Evolutionary conservation across 2,888 invertebrate species (phyloP).

Genomic region (Ephialtes manifestator): DNA sequence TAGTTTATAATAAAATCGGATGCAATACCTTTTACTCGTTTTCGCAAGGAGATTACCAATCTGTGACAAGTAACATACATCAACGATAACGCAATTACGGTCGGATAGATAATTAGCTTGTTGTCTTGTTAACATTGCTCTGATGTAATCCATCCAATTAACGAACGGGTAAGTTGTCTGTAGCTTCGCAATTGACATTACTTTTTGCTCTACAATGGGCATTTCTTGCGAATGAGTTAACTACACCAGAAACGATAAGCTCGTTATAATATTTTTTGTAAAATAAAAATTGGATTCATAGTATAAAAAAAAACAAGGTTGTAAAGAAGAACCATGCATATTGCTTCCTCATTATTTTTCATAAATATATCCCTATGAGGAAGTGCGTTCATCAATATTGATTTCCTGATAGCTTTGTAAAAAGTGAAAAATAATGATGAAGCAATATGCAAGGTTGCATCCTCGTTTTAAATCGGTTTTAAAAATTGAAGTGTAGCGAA

Average conservation of each 20-base stretch:
- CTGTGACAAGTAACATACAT: conserved; percentile 63
- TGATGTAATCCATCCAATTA: conserved; percentile 72
- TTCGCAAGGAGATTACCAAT: conserved; percentile 63
- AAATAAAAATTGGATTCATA: not conserved
- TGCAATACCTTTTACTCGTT: conserved; percentile 64
- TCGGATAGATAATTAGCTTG: conserved; percentile 71
- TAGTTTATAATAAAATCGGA: not conserved
- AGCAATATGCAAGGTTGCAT: too few relatives aligned
- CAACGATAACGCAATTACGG: conserved; percentile 69
- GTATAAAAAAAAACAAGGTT: too few relatives aligned
- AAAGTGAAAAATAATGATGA: too few relatives aligned
- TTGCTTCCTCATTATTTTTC: not conserved
- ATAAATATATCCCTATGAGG: too few relatives aligned
- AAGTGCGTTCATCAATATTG: too few relatives aligned
- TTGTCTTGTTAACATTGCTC: conserved; percentile 66
- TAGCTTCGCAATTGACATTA: conserved; percentile 68
- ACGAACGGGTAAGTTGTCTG: conserved; percentile 69
- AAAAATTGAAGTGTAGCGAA: too few relatives aligned
- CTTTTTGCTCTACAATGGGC: conserved; percentile 65
- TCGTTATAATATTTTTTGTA: not conserved
- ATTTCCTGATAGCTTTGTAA: too few relatives aligned
- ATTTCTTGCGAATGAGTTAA: conserved; percentile 56
- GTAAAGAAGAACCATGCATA: too few relatives aligned
- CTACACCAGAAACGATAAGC: conserved; percentile 40
- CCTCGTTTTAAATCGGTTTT: too few relatives aligned